These are phyloP conservation scores for Ennomos fuscantarius DNA, from an alignment of 2,888 invertebrate species.

Conservation along the genomic window DNA sequence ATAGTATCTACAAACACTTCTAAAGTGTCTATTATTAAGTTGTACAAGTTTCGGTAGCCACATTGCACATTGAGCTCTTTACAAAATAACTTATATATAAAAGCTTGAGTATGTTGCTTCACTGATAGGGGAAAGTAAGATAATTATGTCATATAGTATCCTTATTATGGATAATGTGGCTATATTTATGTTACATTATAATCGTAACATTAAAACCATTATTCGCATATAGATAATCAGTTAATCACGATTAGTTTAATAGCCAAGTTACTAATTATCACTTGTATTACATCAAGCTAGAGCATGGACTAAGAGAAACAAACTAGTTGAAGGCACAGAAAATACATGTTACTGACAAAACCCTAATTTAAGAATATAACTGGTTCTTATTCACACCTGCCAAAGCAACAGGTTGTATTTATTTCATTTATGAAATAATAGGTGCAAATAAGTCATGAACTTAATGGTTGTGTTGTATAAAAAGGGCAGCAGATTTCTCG, in stretches of 20 bases:
- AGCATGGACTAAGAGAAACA: constrained; percentile 65
- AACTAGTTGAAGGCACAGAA: constrained; percentile 76
- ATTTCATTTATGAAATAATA: constrained; percentile 18
- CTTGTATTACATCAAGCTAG: constrained; percentile 47
- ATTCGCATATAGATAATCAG: not conserved
- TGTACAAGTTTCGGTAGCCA: constrained; percentile 54
- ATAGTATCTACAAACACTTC: constrained; percentile 74
- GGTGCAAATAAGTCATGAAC: not conserved
- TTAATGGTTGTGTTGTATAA: not conserved
- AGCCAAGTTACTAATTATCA: constrained; percentile 48
- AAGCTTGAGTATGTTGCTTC: constrained; percentile 64
- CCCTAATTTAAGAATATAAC: constrained; percentile 55
- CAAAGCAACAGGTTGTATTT: constrained; percentile 6
- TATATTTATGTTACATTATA: not conserved
- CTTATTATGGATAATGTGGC: constrained; percentile 8
- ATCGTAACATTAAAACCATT: constrained; percentile 3
- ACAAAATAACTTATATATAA: constrained; percentile 56
- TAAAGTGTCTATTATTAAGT: constrained; percentile 55
- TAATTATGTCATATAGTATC: not conserved
- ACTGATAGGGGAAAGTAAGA: constrained; percentile 1
- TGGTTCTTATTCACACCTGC: constrained; percentile 36
- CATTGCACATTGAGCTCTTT: constrained; percentile 68
- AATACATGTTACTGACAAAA: constrained; percentile 67
- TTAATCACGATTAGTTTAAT: not conserved
- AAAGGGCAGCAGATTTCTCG: not conserved